phyloP scores from a whole-genome alignment of 2,113 vertebrate genomes.

The Oreochromis niloticus region DNA sequence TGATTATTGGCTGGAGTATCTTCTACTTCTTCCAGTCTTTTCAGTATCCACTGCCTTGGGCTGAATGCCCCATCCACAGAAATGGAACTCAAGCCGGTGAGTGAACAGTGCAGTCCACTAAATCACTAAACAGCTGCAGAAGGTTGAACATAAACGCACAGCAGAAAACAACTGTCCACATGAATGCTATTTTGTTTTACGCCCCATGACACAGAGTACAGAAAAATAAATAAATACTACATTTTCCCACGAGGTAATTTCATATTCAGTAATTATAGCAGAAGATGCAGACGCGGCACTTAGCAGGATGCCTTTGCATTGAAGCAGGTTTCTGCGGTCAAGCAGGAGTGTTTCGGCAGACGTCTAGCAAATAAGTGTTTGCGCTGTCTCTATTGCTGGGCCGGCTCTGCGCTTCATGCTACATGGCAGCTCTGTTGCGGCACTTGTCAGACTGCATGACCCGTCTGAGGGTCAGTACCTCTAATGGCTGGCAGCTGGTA shows the following conservation, averaged over 20 bases:
- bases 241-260: neutral
- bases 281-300: neutral
- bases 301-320: slow-evolving; percentile 8
- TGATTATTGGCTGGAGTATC: slow-evolving; percentile 98
- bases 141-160: neutral
- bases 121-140: neutral
- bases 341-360: neutral
- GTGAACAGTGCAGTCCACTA: slow-evolving; percentile 18
- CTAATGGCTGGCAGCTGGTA: neutral
- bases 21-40: slow-evolving; percentile 99
- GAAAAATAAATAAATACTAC: neutral
- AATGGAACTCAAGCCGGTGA: slow-evolving; percentile 85
- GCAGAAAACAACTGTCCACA: neutral
- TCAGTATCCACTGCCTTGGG: slow-evolving; percentile 96
- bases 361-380: neutral
- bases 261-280: neutral
- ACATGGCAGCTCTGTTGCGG: neutral
- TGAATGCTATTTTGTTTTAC: neutral
- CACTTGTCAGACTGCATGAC: neutral
- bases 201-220: neutral
- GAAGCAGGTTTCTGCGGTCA: slow-evolving; percentile 6
- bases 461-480: neutral
- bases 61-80: slow-evolving; percentile 83
- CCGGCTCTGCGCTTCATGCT: neutral
- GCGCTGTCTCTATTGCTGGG: neutral